Evolutionary conservation across 2,888 invertebrate genomes (phyloP), one percentile per base, ranked within the genome.

Genomic region (Tenthredo distinguenda): DNA sequence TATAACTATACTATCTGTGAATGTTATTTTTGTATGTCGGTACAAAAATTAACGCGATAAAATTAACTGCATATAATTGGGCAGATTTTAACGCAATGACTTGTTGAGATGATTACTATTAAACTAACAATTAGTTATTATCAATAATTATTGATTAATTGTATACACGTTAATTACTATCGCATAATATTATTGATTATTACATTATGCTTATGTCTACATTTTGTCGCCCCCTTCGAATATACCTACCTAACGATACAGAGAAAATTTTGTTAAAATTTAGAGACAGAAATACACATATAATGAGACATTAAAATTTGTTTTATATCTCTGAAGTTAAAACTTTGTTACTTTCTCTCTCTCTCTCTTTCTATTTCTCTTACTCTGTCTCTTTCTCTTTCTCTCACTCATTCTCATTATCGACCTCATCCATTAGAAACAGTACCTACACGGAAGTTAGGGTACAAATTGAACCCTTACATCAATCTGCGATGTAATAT

Each of bases 121-220:
- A 71, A 84, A 86, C 85, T 85, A 85, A 85, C 85, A 85, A 85
- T 85, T 85, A 85, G 85, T 81, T 85, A 55, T 72, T 86, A 81
- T 86, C 72, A 81, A 77, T 81, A 85, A 85, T 81, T 84, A 85
- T 86, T 72, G 37, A 85, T 86, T 86, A 86, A 86, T 86, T 85
- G 86, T 86, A 86, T 85, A 85, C 86, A 85, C 84, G 85, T 85
- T 86, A 85, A 85, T 86, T 86, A 85, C 86, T 77, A 81, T 79
- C 43, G 84, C 85, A 86, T 86, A 86, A 86, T 86, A 86, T 85
- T 86, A 86, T 86, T 86, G 86, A 86, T 86, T 77, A 77, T 77
- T 86, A 86, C 86, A 79, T 82, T 86, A 86, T 84, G 86, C 84
- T 84, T 86, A 77, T 84, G 77, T 77, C 77, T 77, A 77, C 50